Conservation (phyloP, 2,797 vertebrate genomes). For the Tympanoctomys barrerae region DNA sequence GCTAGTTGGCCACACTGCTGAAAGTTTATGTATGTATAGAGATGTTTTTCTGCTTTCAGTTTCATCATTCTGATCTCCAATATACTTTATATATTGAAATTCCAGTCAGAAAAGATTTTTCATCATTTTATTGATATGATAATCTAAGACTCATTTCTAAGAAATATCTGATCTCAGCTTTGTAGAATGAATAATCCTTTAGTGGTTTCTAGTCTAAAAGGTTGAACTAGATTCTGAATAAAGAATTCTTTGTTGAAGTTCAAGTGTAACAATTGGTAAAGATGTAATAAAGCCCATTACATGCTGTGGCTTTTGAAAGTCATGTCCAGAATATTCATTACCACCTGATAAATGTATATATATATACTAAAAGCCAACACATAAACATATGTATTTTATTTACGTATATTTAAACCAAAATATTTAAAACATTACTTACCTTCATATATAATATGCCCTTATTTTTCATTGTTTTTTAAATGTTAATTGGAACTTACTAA, state of each 20-base stretch:
- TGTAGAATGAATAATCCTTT: background rate
- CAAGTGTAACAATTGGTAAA: background rate
- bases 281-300: background rate
- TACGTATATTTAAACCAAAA: background rate
- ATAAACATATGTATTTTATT: background rate
- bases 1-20: background rate
- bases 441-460: background rate
- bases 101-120: constrained; percentile 12
- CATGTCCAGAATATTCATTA: background rate
- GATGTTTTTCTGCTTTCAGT: background rate
- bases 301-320: background rate
- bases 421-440: background rate
- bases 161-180: background rate
- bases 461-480: background rate
- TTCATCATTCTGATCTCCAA: background rate
- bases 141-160: background rate
- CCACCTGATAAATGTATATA: background rate
- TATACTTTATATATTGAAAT: background rate
- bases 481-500: background rate
- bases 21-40: background rate
- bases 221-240: constrained; percentile 11
- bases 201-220: background rate
- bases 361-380: background rate
- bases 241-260: constrained; percentile 45
- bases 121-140: constrained; percentile 1